Evolutionary conservation across 1,140 invertebrate species (phyloP), one percentile per base, ranked within the genome.

Genomic region (Drosophila burlai): DNA sequence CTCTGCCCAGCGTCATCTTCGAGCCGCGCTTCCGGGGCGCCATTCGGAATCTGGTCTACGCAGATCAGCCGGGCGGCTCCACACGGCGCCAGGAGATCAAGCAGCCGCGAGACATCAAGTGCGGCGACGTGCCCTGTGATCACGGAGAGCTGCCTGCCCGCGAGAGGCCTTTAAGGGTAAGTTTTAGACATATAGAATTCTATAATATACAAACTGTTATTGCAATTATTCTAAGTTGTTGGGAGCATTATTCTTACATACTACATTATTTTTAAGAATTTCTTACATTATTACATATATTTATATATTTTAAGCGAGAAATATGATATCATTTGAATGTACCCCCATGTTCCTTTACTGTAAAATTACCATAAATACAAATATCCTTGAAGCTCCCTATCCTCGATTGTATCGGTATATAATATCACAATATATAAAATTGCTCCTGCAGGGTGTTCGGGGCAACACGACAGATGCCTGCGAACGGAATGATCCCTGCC

Each of bases 1-100:
- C 97, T 0, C 89, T 98, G 47, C 97, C 97, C 2, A 97, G 97
- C 79, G 97, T 98, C 54, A 97, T 98, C 62, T 98, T 98, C 90
- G 97, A 99, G 93, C 97, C 97, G 0, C 94, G 97, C 65, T 98
- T 98, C 93, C 95, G 96, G 18, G 97, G 97, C 1, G 94, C 96
- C 49, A 96, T 98, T 16, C 94, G 97, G 46, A 98, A 98, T 92
- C 94, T 98, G 36, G 96, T 98, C 26, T 98, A 98, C 92, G 96
- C 96, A 4, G 96, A 97, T 91, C 94, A 95, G 15, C 96, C 97
- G 21, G 96, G 95, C 16, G 94, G 95, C 50, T 93, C 94, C 38
- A 95, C 96, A 0, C 93, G 96, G 71, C 94, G 97, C 38, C 96
- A 97, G 93, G 96, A 97, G 93, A 96, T 97, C 79, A 95, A 96